Evolutionary conservation across 1,140 invertebrate species (phyloP).

Genomic region (Eumaeus atala): DNA sequence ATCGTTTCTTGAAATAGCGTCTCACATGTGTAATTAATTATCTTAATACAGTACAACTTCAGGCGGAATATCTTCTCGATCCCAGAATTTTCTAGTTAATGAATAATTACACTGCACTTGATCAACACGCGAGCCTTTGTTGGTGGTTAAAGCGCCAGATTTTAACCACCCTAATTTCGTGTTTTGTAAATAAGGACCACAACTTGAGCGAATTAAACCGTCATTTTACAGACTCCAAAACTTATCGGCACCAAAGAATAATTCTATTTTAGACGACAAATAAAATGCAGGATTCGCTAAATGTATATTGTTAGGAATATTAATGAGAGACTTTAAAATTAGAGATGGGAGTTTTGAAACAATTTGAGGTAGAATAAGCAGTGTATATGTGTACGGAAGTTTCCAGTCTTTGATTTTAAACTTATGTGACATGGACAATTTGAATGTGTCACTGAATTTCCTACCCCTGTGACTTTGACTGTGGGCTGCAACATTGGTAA

Average conservation of each 20-base stretch:
- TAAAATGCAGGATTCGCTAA: constrained; percentile 28
- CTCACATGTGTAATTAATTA: constrained; percentile 26
- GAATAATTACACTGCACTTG: constrained; percentile 23
- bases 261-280: constrained; percentile 20
- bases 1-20: constrained; percentile 25
- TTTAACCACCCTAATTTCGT: constrained; percentile 33
- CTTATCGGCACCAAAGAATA: no score
- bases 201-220: no score
- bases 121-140: neutral
- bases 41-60: constrained; percentile 20
- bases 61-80: neutral
- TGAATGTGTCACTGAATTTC: constrained; percentile 17
- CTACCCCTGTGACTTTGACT: constrained; percentile 18
- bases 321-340: constrained; percentile 1
- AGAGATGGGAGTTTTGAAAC: neutral
- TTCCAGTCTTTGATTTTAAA: constrained; percentile 16
- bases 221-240: no score
- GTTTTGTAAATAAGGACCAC: constrained; percentile 29
- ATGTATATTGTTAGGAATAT: constrained; percentile 7
- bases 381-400: constrained; percentile 18
- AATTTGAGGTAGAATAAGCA: constrained; percentile 19
- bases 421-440: constrained; percentile 17
- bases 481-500: constrained; percentile 22
- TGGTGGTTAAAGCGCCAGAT: constrained; percentile 19
- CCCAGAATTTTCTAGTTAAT: neutral